phyloP scores from a whole-genome alignment of 1,140 invertebrate genomes.

The Drosophila nigromelanica region DNA sequence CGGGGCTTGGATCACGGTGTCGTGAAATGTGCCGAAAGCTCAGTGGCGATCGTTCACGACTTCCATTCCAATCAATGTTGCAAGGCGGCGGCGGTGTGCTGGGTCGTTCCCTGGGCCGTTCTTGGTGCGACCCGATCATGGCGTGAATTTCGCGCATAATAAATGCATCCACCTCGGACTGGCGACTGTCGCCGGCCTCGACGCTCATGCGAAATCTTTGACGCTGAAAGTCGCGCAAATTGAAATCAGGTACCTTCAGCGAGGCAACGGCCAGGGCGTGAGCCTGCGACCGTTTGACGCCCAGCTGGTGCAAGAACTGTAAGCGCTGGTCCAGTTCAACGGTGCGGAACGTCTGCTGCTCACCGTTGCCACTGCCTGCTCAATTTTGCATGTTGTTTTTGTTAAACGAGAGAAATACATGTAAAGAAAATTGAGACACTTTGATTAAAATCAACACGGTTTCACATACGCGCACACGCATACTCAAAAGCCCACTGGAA shows the following conservation, averaged over 20 bases:
- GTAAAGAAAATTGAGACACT: conserved; percentile 43
- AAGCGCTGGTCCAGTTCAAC: conserved; percentile 38
- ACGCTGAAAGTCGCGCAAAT: conserved; percentile 45
- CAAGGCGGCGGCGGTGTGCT: conserved; percentile 47
- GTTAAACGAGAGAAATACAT: conserved; percentile 15
- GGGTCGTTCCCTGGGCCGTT: conserved; percentile 2
- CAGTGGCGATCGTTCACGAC: not conserved
- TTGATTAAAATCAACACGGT: conserved; percentile 32
- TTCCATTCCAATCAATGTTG: conserved; percentile 59
- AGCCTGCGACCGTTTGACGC: conserved; percentile 43
- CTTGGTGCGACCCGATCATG: conserved; percentile 14
- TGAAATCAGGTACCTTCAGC: conserved; percentile 39
- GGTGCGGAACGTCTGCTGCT: not conserved
- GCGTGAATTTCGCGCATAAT: conserved; percentile 33
- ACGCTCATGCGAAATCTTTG: conserved; percentile 34
- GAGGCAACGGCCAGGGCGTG: conserved; percentile 38
- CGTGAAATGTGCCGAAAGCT: not conserved
- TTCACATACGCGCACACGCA: conserved; percentile 1
- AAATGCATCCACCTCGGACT: conserved; percentile 30
- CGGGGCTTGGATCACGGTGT: conserved; percentile 1
- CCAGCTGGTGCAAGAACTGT: conserved; percentile 44
- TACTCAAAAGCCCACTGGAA: not conserved
- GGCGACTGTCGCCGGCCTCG: conserved; percentile 42
- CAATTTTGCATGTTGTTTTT: conserved; percentile 11
- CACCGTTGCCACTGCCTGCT: conserved; percentile 4